Conservation (phyloP, 2,888 invertebrate species). For the Galeruca laticollis region DNA sequence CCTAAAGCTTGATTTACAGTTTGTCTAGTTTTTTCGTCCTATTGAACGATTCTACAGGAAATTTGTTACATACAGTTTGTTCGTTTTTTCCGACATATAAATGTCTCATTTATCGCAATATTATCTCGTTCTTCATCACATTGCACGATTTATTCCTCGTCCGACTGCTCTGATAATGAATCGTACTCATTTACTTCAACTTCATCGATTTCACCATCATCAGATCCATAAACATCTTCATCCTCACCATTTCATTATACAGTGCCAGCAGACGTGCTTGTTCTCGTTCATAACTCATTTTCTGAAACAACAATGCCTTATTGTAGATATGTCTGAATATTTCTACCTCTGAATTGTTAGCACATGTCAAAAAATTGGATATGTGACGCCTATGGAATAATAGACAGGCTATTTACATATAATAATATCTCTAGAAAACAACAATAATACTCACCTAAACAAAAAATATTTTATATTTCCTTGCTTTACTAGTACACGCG, state of each 20-base stretch:
- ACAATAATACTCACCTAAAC: constrained; percentile 20
- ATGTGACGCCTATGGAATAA: constrained; percentile 20
- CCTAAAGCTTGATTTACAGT: constrained; percentile 21
- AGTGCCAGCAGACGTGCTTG: constrained; percentile 15
- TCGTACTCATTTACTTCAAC: no score
- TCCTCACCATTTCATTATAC: constrained; percentile 24
- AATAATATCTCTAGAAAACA: constrained; percentile 6
- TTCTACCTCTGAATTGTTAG: constrained; percentile 25
- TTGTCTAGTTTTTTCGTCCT: constrained; percentile 12
- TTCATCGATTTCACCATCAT: not conserved
- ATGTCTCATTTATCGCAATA: constrained; percentile 18
- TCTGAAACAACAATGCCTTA: not conserved
- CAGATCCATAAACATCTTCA: constrained; percentile 22
- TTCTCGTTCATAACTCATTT: constrained; percentile 27
- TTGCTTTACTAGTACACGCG: constrained; percentile 3
- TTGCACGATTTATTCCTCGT: constrained; percentile 19
- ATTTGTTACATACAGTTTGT: constrained; percentile 19
- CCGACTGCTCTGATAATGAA: constrained; percentile 10
- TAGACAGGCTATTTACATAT: constrained; percentile 17
- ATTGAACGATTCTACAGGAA: constrained; percentile 19
- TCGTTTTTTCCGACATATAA: constrained; percentile 6
- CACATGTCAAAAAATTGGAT: constrained; percentile 17
- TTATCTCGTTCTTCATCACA: constrained; percentile 11
- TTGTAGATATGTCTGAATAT: constrained; percentile 20
- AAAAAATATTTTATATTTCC: constrained; percentile 3